Percentiles rank a stretch among this genome's conserved stretches.
Conservation (phyloP, 2,113 vertebrate genomes). For the Catharus bicknelli region DNA sequence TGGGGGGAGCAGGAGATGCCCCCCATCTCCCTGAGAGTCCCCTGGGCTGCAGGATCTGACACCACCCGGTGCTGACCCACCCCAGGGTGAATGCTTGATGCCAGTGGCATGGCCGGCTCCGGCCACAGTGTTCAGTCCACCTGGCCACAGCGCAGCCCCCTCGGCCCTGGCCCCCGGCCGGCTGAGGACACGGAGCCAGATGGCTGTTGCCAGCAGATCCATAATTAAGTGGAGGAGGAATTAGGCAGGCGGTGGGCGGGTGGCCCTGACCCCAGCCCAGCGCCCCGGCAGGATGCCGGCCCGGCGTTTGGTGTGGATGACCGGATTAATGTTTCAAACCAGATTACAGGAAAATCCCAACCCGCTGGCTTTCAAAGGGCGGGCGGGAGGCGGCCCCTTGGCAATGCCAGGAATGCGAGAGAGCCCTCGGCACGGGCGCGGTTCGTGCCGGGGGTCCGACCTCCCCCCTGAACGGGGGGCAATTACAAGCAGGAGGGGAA, state of each 20-base stretch:
- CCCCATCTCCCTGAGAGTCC: rapidly evolving
- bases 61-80: background rate
- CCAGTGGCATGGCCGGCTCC: rapidly evolving
- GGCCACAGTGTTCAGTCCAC: background rate
- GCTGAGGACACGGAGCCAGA: conserved; percentile 32
- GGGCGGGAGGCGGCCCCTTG: conserved; percentile 17
- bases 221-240: conserved; percentile 35
- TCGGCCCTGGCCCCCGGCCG: background rate
- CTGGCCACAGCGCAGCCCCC: background rate
- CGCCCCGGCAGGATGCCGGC: conserved; percentile 16
- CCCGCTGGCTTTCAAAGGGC: conserved; percentile 39
- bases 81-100: rapidly evolving
- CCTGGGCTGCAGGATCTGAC: rapidly evolving
- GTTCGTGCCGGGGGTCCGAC: background rate
- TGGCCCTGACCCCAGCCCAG: background rate
- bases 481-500: background rate
- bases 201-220: conserved; percentile 23
- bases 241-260: background rate
- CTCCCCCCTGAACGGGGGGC: background rate
- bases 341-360: conserved; percentile 46
- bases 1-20: background rate
- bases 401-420: conserved; percentile 58
- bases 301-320: conserved; percentile 42
- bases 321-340: conserved; percentile 46
- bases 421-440: conserved; percentile 8